Evolutionary conservation across 1,140 invertebrate species (phyloP).

Genomic region (Caligus rogercresseyi): DNA sequence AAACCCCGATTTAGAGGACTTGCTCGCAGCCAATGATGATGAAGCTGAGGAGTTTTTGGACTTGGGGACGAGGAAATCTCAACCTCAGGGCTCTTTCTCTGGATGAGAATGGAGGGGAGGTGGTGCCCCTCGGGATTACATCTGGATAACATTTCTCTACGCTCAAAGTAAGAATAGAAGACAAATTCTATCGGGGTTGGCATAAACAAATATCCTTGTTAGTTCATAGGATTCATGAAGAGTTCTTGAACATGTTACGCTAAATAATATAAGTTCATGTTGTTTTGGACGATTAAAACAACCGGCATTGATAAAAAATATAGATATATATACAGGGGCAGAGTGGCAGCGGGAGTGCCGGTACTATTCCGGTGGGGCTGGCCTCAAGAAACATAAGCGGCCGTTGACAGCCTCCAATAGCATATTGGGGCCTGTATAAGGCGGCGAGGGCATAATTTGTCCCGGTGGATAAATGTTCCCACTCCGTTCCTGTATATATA

Average conservation of each 20-base stretch:
- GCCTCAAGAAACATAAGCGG: no score
- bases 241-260: constrained; percentile 14
- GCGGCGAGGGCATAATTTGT: no score
- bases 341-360: no score
- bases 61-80: constrained; percentile 20
- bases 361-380: no score
- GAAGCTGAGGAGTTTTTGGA: constrained; percentile 20
- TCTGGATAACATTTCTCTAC: constrained; percentile 6
- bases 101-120: constrained; percentile 25
- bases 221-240: not conserved
- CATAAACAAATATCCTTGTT: not conserved
- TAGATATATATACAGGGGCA: no score
- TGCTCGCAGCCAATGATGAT: constrained; percentile 52
- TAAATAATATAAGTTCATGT: no score
- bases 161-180: constrained; percentile 18
- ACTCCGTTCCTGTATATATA: no score
- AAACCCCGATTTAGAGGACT: constrained; percentile 61
- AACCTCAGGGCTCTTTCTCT: not conserved
- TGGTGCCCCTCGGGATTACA: constrained; percentile 10
- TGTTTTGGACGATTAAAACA: no score
- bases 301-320: no score
- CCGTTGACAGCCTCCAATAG: no score
- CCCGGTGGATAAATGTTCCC: no score
- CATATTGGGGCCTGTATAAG: no score
- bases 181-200: not conserved